Percentiles rank a stretch among this genome's conserved stretches.
Conservation (phyloP, 2,888 invertebrate genomes). For the Strigamia transsilvanica region DNA sequence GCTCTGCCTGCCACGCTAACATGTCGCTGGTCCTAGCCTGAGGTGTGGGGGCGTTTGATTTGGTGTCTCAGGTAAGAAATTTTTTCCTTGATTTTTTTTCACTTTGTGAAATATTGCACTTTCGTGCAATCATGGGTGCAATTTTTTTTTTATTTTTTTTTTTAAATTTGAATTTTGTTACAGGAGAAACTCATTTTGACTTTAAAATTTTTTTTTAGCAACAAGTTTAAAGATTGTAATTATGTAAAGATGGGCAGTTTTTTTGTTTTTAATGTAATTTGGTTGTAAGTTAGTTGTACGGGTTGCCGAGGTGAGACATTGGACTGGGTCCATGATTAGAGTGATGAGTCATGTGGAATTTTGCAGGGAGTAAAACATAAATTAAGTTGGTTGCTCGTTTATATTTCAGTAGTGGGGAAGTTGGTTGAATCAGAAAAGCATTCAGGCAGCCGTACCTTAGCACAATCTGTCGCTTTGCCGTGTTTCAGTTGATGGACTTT, state of each 20-base stretch:
- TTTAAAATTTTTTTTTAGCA: conserved; percentile 15
- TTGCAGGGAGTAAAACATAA: conserved; percentile 7
- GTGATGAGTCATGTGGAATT: conserved; percentile 47
- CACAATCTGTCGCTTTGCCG: conserved; percentile 48
- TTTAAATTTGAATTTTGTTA: background rate
- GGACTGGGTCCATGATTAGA: conserved; percentile 29
- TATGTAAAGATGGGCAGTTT: background rate
- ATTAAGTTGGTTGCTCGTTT: background rate
- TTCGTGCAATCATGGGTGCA: background rate
- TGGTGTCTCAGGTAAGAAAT: conserved; percentile 23
- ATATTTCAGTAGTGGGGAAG: conserved; percentile 40
- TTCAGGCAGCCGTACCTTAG: conserved; percentile 29
- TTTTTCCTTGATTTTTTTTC: background rate
- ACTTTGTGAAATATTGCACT: conserved; percentile 8
- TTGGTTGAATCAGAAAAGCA: conserved; percentile 45
- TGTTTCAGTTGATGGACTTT: conserved; percentile 47
- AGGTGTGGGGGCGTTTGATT: conserved; percentile 46
- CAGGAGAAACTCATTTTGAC: too few species aligned
- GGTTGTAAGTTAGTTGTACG: background rate
- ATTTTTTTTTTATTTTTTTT: background rate
- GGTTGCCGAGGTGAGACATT: conserved; percentile 33
- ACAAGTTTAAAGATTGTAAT: background rate
- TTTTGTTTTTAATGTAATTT: background rate
- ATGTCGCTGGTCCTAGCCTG: conserved; percentile 44
- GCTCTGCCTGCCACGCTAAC: conserved; percentile 41